These are phyloP conservation scores for Nemotelus pantherinus DNA, from an alignment of 2,888 invertebrate genomes.

Conservation along the genomic window DNA sequence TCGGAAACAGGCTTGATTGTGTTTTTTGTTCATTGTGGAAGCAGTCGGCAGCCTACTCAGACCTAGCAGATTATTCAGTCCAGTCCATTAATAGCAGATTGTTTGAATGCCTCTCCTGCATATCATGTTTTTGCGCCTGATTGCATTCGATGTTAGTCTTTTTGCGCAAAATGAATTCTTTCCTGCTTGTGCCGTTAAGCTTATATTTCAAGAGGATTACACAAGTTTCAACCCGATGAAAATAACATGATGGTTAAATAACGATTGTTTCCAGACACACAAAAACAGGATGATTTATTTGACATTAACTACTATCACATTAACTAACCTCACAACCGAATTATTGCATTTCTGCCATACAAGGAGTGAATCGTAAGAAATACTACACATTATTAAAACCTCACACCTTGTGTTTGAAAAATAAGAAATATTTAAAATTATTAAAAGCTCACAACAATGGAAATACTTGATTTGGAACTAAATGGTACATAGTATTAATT, in stretches of 20 bases:
- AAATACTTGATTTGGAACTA: too few relatives aligned
- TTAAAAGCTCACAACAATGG: too few relatives aligned
- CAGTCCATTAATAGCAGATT: constrained; percentile 18
- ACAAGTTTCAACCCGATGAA: constrained; percentile 6
- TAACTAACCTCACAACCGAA: too few relatives aligned
- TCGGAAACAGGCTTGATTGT: constrained; percentile 21
- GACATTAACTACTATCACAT: background rate
- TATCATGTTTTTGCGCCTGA: constrained; percentile 27
- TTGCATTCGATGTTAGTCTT: constrained; percentile 21
- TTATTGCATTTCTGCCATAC: too few relatives aligned
- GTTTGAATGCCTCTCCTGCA: background rate
- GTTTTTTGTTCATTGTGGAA: constrained; percentile 16
- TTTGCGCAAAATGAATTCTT: constrained; percentile 21
- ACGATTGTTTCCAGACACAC: constrained; percentile 13
- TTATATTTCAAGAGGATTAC: background rate
- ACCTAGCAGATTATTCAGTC: background rate
- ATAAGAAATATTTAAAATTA: too few relatives aligned
- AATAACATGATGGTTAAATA: background rate
- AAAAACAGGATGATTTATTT: constrained; percentile 28
- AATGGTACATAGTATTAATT: too few relatives aligned
- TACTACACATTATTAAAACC: too few relatives aligned
- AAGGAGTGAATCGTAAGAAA: too few relatives aligned
- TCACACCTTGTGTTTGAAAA: too few relatives aligned
- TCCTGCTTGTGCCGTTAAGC: constrained; percentile 1
- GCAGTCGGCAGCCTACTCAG: background rate